Evolutionary conservation across 2,797 vertebrate species (phyloP).

Genomic region (Centroberyx gerrardi): DNA sequence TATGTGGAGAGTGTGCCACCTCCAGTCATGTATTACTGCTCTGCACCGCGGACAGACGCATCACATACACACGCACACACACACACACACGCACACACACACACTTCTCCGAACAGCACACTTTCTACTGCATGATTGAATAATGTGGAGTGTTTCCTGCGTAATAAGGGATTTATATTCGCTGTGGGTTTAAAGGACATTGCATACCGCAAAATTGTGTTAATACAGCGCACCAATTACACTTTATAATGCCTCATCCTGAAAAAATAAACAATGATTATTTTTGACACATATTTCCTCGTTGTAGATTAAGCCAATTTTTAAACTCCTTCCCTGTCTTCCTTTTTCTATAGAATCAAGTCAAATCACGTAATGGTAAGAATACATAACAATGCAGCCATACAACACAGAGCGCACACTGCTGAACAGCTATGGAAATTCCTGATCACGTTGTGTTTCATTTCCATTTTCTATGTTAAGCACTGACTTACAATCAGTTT

Average conservation of each 20-base stretch:
- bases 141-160: conserved; percentile 66
- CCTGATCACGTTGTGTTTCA: too few relatives aligned
- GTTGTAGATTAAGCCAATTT: not conserved
- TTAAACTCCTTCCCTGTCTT: not conserved
- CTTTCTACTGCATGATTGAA: conserved; percentile 62
- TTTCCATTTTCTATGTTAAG: not conserved
- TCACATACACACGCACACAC: conserved; percentile 28
- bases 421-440: too few relatives aligned
- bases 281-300: not conserved
- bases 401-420: too few relatives aligned
- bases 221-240: conserved; percentile 27
- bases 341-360: not conserved
- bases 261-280: not conserved
- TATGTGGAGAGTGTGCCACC: conserved; percentile 81
- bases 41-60: conserved; percentile 53
- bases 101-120: conserved; percentile 36
- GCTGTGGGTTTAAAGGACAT: conserved; percentile 50
- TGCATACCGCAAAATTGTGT: conserved; percentile 33
- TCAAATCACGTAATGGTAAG: not conserved
- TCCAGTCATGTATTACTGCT: conserved; percentile 79
- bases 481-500: not conserved
- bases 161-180: conserved; percentile 57
- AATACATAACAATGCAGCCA: too few relatives aligned
- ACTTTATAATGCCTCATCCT: conserved; percentile 29
- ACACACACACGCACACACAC: conserved; percentile 19